Evolutionary conservation across 2,888 invertebrate species (phyloP), one percentile per base, ranked within the genome.

Genomic region (Hydroisotoma schaefferi): DNA sequence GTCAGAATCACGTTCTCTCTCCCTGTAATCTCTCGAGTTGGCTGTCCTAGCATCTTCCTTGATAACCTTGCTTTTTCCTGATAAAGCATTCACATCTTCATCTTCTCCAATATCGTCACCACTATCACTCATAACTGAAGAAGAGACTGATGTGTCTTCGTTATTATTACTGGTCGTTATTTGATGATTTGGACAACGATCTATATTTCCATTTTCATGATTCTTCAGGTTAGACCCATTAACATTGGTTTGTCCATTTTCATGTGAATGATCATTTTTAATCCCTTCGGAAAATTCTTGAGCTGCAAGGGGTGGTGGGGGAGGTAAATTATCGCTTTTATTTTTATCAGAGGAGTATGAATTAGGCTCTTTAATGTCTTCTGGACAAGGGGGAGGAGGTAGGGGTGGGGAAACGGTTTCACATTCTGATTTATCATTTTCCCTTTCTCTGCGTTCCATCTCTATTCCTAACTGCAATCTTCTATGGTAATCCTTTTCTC

Each of bases 91-190:
- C 2, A 44, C 52, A 10, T 67, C 67, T 12, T 65, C 63, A 10
- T 65, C 65, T 2, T 55, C 66, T 44, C 58, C 57, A 38, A 65
- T 61, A 37, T 68, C 71, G 55, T 68, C 71, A 6, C 65, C 71
- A 62, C 69, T 69, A 44, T 70, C 71, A 66, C 71, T 71, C 71
- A 71, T 70, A 43, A 71, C 71, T 20, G 70, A 70, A 1, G 70
- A 71, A 18, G 71, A 71, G 27, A 71, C 69, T 10, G 69, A 70
- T 2, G 71, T 71, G 48, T 71, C 71, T 48, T 71, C 71, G 59
- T 70, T 71, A 43, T 68, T 68, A 49, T 66, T 64, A 47, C 58
- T 67, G 23, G 27, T 44, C 10, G 44, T 27, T 10, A 37, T 29
- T 20, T 59, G 59, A 28, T 63, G 55, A 18, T 53, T 26, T 10